Base-by-base conservation (phyloP, 2,888 invertebrate genomes). In the Apamea sordens region DNA sequence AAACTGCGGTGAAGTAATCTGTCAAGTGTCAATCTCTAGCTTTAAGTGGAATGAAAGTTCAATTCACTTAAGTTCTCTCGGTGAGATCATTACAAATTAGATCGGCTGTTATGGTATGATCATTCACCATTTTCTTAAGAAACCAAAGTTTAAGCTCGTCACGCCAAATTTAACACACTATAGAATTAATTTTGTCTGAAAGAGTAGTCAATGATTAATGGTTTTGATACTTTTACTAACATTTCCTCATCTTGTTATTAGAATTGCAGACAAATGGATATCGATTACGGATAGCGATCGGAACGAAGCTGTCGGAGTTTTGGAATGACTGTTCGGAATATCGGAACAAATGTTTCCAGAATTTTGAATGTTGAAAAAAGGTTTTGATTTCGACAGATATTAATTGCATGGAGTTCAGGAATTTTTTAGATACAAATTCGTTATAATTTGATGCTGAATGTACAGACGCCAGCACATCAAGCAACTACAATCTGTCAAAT, bases 91-190 rank as follows among this genome's bases (percentile, higher is more conserved):
- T 41, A 7, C 41, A 41, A 0, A 41, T 7, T 41, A 41, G 41
- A 41, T 41, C 0, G 41, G 41, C 41, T 41, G 41, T 41, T 41
- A 41, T 41, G 6, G 47, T 1, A 11, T 11, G 10, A 56, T 4
- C 56, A 11, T n/a, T 56, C 11, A 56, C 4, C 24, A n/a, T 56
- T 59, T 59, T 50, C 18, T 18, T 4, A n/a, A n/a, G 5, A 11
- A 59, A 59, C 2, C 5, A n/a, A 59, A 59, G n/a, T 24, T 11
- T 28, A 47, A 90, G 85, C 88, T 88, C 86, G 86, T 91, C 84
- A 83, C 79, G 79, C 69, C 77, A 67, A 90, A 88, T 88, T 89
- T 72, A 87, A 79, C 71, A 74, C 64, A 79, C 63, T 77, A 77
- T 32, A 59, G 77, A 86, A 90, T 84, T 89, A 85, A 87, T 87